A percentile compares a stretch with the other conserved stretches of the same genome.
Conservation (phyloP, 1,140 invertebrate species). For the Glossosoma conforme region DNA sequence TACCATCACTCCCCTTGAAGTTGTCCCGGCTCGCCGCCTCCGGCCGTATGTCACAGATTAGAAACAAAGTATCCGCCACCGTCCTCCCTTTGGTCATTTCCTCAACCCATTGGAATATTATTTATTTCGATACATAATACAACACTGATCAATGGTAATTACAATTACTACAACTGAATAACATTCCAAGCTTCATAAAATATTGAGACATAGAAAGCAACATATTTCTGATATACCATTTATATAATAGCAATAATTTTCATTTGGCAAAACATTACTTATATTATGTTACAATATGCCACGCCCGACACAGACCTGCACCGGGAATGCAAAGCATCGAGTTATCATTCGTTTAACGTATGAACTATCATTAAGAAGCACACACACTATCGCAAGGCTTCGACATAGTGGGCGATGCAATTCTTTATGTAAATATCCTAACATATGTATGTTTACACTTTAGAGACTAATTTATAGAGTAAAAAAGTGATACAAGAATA, state of each 20-base stretch:
- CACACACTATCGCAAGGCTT: too few species aligned
- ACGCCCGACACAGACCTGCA: slow-evolving; percentile 15
- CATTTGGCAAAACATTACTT: slow-evolving; percentile 33
- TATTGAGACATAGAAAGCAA: slow-evolving; percentile 33
- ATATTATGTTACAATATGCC: slow-evolving; percentile 28
- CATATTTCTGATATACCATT: slow-evolving; percentile 29
- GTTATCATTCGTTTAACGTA: neutral
- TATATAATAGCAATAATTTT: slow-evolving; percentile 33
- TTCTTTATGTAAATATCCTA: slow-evolving; percentile 9
- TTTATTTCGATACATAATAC: slow-evolving; percentile 17
- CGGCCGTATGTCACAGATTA: slow-evolving; percentile 25
- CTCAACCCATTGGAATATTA: slow-evolving; percentile 30
- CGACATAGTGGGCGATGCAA: neutral
- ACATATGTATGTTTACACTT: slow-evolving; percentile 26
- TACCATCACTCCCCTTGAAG: neutral
- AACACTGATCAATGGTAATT: slow-evolving; percentile 28
- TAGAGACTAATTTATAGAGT: slow-evolving; percentile 25
- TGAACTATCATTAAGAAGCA: too few species aligned
- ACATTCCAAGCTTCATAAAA: slow-evolving; percentile 33
- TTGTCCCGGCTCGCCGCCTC: neutral
- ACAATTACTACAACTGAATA: slow-evolving; percentile 31
- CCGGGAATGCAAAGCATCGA: slow-evolving; percentile 19
- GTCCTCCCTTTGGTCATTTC: slow-evolving; percentile 16
- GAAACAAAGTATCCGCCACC: slow-evolving; percentile 16
- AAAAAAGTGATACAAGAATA: slow-evolving; percentile 31